Conservation (phyloP, 2,113 vertebrate species). For the Tyto alba region DNA sequence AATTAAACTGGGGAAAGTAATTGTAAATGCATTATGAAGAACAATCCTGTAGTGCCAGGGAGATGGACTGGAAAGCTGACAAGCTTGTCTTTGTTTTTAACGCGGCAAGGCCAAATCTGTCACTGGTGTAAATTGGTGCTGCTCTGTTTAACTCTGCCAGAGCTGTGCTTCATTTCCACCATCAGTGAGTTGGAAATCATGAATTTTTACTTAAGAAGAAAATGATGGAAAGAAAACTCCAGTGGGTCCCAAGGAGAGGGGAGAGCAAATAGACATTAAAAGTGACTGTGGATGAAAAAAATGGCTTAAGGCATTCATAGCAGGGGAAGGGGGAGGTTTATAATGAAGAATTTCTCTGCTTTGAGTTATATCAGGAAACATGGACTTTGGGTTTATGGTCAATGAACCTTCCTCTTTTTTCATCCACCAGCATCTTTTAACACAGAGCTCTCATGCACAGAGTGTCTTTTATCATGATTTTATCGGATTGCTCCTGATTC, state of each 20-base stretch:
- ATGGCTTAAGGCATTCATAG: neutral
- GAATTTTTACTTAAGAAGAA: neutral
- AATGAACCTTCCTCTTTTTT: constrained; percentile 10
- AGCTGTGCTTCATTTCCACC: neutral
- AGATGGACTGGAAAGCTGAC: constrained; percentile 63
- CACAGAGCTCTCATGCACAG: neutral
- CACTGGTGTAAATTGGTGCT: constrained; percentile 47
- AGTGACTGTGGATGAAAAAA: neutral
- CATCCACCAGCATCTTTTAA: constrained; percentile 11
- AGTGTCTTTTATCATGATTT: neutral
- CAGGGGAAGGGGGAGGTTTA: neutral
- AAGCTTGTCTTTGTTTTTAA: constrained; percentile 57
- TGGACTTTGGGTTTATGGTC: neutral
- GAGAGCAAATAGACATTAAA: neutral
- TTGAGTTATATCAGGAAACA: neutral
- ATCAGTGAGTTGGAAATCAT: neutral
- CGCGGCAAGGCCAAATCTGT: constrained; percentile 34
- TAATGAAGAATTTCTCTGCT: neutral
- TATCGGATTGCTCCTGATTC: neutral
- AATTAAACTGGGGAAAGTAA: constrained; percentile 50
- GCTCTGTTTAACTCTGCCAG: constrained; percentile 53
- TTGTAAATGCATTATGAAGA: constrained; percentile 43
- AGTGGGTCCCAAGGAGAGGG: neutral
- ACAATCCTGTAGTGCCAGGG: constrained; percentile 29
- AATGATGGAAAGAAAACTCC: neutral